phyloP scores from a whole-genome alignment of 2,113 vertebrate species.

The Acanthisitta chloris region DNA sequence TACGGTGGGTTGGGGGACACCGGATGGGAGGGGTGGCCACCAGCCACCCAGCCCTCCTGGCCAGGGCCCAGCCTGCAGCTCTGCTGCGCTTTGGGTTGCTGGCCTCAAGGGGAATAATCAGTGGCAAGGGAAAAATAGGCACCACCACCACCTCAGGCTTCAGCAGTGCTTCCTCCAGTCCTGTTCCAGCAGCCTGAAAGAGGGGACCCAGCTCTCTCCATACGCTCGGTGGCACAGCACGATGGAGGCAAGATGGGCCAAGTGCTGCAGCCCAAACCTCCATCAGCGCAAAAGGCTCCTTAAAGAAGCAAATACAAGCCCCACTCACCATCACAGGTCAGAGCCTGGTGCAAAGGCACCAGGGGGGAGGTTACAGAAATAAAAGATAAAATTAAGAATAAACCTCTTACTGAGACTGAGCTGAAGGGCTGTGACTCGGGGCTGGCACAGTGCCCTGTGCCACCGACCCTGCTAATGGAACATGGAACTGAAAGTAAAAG shows the following conservation, averaged over 20 bases:
- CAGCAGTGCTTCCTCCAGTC: not conserved
- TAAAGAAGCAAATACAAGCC: not conserved
- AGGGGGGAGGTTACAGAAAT: not conserved
- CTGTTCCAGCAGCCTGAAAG: not conserved
- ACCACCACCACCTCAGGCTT: not conserved
- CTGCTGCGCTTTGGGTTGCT: not conserved
- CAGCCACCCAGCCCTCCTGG: not conserved
- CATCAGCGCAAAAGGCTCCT: accelerated
- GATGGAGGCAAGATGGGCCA: not conserved
- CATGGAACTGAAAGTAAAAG: not conserved
- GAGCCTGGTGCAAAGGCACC: not conserved
- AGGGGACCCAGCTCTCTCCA: not conserved
- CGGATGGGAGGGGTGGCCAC: not conserved
- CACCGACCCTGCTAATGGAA: not conserved
- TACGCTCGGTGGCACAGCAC: not conserved
- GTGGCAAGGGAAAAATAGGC: not conserved
- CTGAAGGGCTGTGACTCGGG: not conserved
- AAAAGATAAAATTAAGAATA: not conserved
- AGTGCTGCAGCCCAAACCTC: not conserved
- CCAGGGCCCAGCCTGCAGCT: not conserved
- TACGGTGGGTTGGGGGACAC: not conserved
- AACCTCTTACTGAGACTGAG: not conserved
- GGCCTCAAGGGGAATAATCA: not conserved
- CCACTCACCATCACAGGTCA: not conserved
- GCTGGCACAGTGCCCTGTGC: accelerated